Conservation (phyloP, 64 coral and sea anemone species). For the Platygyra sinensis region DNA sequence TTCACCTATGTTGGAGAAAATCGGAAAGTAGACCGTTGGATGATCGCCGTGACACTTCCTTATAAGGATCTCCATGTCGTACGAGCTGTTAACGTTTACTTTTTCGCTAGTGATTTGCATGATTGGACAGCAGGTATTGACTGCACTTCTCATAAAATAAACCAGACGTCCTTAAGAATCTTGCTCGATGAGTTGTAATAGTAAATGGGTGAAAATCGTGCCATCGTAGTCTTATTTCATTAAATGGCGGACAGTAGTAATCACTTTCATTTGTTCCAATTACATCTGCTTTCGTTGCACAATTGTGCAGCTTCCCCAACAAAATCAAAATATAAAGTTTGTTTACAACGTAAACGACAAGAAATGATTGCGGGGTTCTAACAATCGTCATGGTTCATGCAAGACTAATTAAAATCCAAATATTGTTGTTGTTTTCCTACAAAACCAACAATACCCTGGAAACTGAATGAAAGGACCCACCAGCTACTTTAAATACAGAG, state of each 20-base stretch:
- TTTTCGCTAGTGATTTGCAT: background rate
- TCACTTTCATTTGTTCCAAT: background rate
- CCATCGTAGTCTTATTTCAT: background rate
- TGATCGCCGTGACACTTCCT: background rate
- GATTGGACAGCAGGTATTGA: background rate
- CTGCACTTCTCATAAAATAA: background rate
- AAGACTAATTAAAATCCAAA: background rate
- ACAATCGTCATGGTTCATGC: too few relatives aligned
- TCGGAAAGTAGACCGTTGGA: constrained; percentile 19
- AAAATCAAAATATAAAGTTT: background rate
- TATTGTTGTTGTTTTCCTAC: background rate
- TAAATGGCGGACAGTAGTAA: background rate
- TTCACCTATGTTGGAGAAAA: constrained; percentile 24
- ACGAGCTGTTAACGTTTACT: constrained; percentile 23
- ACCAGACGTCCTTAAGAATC: background rate
- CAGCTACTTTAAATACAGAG: background rate
- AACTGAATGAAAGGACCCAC: background rate
- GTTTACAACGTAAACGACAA: background rate
- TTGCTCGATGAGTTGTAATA: constrained; percentile 11
- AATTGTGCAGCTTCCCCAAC: background rate
- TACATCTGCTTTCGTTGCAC: background rate
- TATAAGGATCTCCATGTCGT: constrained; percentile 36
- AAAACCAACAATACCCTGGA: background rate
- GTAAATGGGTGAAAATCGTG: background rate
- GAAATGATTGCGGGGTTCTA: too few relatives aligned